These are phyloP conservation scores for Pholis gunnellus DNA, from an alignment of 2,113 vertebrate genomes.

Conservation along the genomic window DNA sequence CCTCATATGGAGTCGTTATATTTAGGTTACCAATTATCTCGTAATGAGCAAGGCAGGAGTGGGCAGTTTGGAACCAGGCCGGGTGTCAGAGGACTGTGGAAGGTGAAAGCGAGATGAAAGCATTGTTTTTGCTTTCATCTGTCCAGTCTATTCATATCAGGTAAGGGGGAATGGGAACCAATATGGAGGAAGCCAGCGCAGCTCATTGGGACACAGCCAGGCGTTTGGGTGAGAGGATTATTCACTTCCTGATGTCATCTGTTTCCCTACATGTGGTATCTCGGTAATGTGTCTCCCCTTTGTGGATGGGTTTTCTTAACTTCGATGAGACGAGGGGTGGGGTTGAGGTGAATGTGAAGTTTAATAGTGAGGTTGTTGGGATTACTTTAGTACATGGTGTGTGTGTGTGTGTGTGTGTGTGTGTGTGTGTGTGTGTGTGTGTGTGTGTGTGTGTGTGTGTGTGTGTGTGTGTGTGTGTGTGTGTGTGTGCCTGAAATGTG, in stretches of 20 bases:
- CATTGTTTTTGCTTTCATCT: slow-evolving; percentile 51
- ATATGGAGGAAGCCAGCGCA: slow-evolving; percentile 26
- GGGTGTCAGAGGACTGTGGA: slow-evolving; percentile 45
- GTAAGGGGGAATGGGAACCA: slow-evolving; percentile 26
- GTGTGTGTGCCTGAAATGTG: slow-evolving; percentile 56
- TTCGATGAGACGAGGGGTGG: slow-evolving; percentile 6
- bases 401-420: too few relatives aligned
- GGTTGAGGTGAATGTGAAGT: slow-evolving; percentile 25
- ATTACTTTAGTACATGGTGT: slow-evolving; percentile 22
- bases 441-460: neutral
- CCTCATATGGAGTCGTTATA: slow-evolving; percentile 15
- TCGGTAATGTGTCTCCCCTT: slow-evolving; percentile 32
- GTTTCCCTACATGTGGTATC: slow-evolving; percentile 43
- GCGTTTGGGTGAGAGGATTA: slow-evolving; percentile 25
- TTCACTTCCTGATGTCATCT: slow-evolving; percentile 42
- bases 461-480: neutral
- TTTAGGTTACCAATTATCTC: slow-evolving; percentile 50
- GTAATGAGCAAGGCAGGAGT: slow-evolving; percentile 17
- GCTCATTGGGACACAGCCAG: neutral
- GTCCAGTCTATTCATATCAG: slow-evolving; percentile 53
- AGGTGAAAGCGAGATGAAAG: slow-evolving; percentile 61
- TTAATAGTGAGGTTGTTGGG: slow-evolving; percentile 49
- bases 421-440: too few relatives aligned
- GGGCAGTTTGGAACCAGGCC: slow-evolving; percentile 39
- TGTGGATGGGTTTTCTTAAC: neutral